Evolutionary conservation across 53 echinoderm and acorn worm genomes (phyloP).

Genomic region (Hippasteria phrygiana): DNA sequence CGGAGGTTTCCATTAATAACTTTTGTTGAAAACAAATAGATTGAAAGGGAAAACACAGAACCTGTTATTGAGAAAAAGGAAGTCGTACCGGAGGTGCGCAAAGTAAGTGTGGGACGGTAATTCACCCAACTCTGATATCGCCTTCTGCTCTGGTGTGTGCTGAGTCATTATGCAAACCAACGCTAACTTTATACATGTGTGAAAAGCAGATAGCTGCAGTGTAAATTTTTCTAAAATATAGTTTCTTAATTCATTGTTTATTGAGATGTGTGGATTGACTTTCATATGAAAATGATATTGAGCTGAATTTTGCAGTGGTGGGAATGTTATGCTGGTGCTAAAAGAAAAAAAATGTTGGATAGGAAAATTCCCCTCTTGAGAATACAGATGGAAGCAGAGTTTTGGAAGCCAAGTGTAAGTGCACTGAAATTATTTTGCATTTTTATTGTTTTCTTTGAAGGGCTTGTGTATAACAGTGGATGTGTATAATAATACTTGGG

Average conservation of each 20-base stretch:
- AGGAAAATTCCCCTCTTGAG: too few species aligned
- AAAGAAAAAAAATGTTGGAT: neutral
- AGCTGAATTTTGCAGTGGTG: neutral
- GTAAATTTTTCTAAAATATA: neutral
- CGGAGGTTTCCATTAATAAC: neutral
- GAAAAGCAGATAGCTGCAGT: neutral
- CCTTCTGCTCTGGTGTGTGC: neutral
- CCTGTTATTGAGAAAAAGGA: slow-evolving; percentile 55
- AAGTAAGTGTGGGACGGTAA: slow-evolving; percentile 36
- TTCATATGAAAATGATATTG: neutral
- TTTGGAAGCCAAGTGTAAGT: too few species aligned
- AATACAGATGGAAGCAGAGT: too few species aligned
- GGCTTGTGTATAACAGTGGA: too few species aligned
- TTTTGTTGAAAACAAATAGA: slow-evolving; percentile 21
- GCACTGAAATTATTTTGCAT: too few species aligned
- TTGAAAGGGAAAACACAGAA: slow-evolving; percentile 60
- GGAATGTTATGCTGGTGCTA: neutral
- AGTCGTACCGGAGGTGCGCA: slow-evolving; percentile 19
- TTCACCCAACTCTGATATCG: neutral
- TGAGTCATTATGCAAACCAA: neutral
- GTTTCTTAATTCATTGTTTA: neutral
- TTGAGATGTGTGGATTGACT: neutral
- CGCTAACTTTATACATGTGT: neutral
- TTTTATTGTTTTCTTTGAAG: too few species aligned
- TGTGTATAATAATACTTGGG: too few species aligned